Evolutionary conservation across 1,140 invertebrate genomes (phyloP).

Genomic region (Octopus bimaculoides): DNA sequence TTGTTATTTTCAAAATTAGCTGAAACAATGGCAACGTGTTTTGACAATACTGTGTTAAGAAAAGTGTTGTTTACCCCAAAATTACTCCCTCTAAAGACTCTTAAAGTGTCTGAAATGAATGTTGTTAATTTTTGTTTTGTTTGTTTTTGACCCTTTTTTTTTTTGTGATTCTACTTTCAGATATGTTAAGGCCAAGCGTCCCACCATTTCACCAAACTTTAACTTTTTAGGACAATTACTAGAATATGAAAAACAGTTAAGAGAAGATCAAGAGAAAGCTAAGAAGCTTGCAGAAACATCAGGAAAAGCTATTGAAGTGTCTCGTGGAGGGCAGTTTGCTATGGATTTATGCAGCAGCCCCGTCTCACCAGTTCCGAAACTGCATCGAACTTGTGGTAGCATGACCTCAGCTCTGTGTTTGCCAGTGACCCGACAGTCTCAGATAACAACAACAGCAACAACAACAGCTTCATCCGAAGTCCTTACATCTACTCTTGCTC

Average conservation of each 20-base stretch:
- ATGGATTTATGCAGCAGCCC: constrained; percentile 28
- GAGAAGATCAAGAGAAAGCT: constrained; percentile 28
- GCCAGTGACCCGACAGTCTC: constrained; percentile 12
- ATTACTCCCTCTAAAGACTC: too few relatives aligned
- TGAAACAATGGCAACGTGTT: too few relatives aligned
- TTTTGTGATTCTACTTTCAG: constrained; percentile 36
- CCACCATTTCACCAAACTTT: constrained; percentile 88
- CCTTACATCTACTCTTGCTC: neutral
- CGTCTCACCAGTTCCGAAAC: constrained; percentile 36
- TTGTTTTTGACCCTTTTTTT: neutral
- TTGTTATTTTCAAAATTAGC: too few relatives aligned
- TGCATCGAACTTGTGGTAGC: constrained; percentile 19
- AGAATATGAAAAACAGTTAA: constrained; percentile 61
- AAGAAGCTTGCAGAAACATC: constrained; percentile 18
- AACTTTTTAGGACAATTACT: constrained; percentile 67
- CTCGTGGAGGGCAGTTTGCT: neutral
- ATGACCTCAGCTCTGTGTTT: constrained; percentile 17
- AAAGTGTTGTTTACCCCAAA: too few relatives aligned
- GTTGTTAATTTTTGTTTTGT: too few relatives aligned
- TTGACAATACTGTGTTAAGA: too few relatives aligned
- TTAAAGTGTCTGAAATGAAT: too few relatives aligned
- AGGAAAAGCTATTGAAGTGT: neutral
- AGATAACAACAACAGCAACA: neutral
- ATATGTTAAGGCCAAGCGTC: constrained; percentile 79
- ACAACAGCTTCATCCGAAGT: neutral